Conservation (phyloP, 1,140 invertebrate genomes). For the Megathymus violae region DNA sequence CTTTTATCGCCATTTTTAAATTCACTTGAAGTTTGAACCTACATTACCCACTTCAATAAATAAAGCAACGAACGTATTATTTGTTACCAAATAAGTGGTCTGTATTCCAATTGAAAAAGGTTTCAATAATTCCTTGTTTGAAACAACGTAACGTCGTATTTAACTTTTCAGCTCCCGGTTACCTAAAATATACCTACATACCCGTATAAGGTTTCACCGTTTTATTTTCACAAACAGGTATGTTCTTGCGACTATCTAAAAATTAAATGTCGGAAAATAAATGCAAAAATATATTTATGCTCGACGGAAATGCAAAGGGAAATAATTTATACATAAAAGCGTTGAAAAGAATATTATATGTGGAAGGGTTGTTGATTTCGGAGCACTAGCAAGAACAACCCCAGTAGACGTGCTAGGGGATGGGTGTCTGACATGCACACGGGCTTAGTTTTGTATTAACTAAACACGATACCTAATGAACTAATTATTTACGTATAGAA, state of each 20-base stretch:
- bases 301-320: conserved; percentile 65
- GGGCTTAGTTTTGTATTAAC: no score
- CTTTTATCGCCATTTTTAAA: conserved; percentile 56
- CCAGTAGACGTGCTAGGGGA: conserved; percentile 51
- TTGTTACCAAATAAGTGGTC: conserved; percentile 28
- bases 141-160: conserved; percentile 47
- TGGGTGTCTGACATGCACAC: background rate
- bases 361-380: conserved; percentile 72
- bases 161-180: conserved; percentile 26
- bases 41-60: conserved; percentile 45
- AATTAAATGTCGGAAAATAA: conserved; percentile 49
- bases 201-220: conserved; percentile 35
- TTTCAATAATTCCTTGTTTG: conserved; percentile 41
- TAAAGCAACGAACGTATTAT: conserved; percentile 40
- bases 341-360: conserved; percentile 77
- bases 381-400: conserved; percentile 71
- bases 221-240: conserved; percentile 37
- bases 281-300: conserved; percentile 71
- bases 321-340: conserved; percentile 72
- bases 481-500: no score
- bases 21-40: conserved; percentile 41
- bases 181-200: conserved; percentile 15
- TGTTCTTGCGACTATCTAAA: conserved; percentile 47
- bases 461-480: no score
- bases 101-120: conserved; percentile 32